These are phyloP conservation scores for Seriola quinqueradiata DNA, from an alignment of 2,113 vertebrate species.

Conservation along the genomic window DNA sequence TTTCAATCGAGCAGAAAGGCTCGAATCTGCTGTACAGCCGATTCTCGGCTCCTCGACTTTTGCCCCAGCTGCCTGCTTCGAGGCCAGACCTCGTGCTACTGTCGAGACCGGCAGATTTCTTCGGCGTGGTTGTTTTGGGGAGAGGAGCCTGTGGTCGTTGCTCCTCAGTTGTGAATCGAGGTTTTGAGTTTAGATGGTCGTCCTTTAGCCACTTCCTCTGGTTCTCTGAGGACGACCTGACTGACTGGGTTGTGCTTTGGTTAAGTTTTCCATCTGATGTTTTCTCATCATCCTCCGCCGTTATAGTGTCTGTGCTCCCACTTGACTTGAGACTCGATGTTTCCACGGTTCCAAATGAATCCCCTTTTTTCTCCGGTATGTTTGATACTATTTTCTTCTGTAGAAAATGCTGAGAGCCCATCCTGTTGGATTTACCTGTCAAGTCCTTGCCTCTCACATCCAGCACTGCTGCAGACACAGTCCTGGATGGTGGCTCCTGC, in stretches of 20 bases:
- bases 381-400: conserved; percentile 92
- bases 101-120: conserved; percentile 32
- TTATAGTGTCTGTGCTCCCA: conserved; percentile 90
- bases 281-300: conserved; percentile 86
- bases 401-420: conserved; percentile 86
- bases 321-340: conserved; percentile 85
- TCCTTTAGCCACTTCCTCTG: conserved; percentile 68
- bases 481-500: conserved; percentile 79
- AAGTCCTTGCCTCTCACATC: conserved; percentile 78
- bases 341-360: conserved; percentile 82
- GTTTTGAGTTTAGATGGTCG: conserved; percentile 83
- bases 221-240: conserved; percentile 61
- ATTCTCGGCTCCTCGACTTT: conserved; percentile 78
- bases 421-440: conserved; percentile 79
- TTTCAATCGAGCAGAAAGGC: conserved; percentile 87
- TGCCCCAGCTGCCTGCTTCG: conserved; percentile 68
- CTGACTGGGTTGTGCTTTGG: conserved; percentile 62
- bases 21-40: conserved; percentile 92
- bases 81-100: conserved; percentile 55
- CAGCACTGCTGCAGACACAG: conserved; percentile 87
- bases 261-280: conserved; percentile 73
- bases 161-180: conserved; percentile 90
- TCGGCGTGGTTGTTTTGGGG: conserved; percentile 4
- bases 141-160: conserved; percentile 62
- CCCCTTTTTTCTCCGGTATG: conserved; percentile 90